A percentile compares a stretch with the other conserved stretches of the same genome.
Evolutionary conservation across 2,888 invertebrate genomes (phyloP).

Genomic region (Melanophora roralis): DNA sequence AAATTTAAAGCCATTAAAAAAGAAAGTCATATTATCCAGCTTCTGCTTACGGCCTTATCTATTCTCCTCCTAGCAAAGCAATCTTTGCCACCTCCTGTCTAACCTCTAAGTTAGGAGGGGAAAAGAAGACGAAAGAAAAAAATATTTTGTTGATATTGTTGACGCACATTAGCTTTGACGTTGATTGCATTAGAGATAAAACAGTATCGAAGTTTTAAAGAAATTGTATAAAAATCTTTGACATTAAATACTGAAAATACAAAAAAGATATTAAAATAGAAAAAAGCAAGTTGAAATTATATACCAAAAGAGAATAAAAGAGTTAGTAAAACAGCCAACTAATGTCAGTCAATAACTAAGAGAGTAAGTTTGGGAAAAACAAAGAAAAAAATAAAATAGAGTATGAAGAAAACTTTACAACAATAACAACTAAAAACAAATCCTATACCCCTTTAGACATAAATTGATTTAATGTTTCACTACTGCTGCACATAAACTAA

Average conservation of each 20-base stretch:
- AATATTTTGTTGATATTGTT: conserved; percentile 50
- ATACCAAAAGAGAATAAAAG: conserved; percentile 1
- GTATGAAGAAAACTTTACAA: neutral
- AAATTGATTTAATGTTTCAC: conserved; percentile 50
- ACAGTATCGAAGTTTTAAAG: conserved; percentile 30
- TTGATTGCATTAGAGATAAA: conserved; percentile 62
- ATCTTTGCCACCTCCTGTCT: neutral
- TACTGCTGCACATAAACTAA: conserved; percentile 23
- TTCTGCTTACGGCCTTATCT: conserved; percentile 32
- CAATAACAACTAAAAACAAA: conserved; percentile 5
- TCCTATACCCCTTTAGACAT: conserved; percentile 54
- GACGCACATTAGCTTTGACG: conserved; percentile 63
- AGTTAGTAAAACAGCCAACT: conserved; percentile 32
- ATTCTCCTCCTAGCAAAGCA: neutral
- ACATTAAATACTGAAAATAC: conserved; percentile 54
- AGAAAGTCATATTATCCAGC: conserved; percentile 38
- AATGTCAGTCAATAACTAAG: conserved; percentile 57
- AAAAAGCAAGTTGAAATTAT: conserved; percentile 6
- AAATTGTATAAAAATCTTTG: conserved; percentile 60
- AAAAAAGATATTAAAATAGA: conserved; percentile 39
- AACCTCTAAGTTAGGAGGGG: neutral
- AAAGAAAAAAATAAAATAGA: neutral
- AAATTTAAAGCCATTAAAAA: conserved; percentile 49
- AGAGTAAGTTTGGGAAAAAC: conserved; percentile 17
- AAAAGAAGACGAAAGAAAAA: neutral